Conservation (phyloP, 2,797 vertebrate species). For the Enteromius viviparus region DNA sequence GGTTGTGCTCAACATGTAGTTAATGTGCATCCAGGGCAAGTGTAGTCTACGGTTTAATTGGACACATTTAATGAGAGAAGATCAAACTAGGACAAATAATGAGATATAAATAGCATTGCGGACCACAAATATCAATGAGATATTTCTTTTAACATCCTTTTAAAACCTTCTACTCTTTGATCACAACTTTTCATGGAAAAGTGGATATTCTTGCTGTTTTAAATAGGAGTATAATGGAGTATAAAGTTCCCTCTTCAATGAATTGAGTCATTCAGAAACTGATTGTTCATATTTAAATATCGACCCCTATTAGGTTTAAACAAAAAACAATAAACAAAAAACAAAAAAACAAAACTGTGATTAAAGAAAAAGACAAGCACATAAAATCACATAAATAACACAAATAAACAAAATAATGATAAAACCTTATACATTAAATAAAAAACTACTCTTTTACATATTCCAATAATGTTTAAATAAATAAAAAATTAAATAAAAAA, state of each 20-base stretch:
- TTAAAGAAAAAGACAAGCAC: background rate
- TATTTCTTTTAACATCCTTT: background rate
- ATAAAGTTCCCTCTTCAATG: background rate
- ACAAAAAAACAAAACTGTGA: background rate
- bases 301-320: background rate
- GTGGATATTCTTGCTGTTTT: background rate
- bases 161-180: background rate
- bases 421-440: background rate
- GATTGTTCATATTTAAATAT: background rate
- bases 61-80: background rate
- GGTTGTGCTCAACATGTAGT: background rate
- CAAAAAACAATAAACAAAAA: no score
- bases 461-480: background rate
- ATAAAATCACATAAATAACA: background rate
- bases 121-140: background rate
- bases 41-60: background rate
- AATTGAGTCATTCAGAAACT: background rate
- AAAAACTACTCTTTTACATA: background rate
- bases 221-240: background rate
- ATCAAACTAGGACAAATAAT: background rate
- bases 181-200: background rate
- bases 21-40: conserved; percentile 8
- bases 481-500: background rate
- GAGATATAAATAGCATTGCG: background rate
- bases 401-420: background rate